A percentile compares a stretch with the other conserved stretches of the same genome.
phyloP scores from a whole-genome alignment of 2,797 vertebrate genomes.

The Tadarida brasiliensis region DNA sequence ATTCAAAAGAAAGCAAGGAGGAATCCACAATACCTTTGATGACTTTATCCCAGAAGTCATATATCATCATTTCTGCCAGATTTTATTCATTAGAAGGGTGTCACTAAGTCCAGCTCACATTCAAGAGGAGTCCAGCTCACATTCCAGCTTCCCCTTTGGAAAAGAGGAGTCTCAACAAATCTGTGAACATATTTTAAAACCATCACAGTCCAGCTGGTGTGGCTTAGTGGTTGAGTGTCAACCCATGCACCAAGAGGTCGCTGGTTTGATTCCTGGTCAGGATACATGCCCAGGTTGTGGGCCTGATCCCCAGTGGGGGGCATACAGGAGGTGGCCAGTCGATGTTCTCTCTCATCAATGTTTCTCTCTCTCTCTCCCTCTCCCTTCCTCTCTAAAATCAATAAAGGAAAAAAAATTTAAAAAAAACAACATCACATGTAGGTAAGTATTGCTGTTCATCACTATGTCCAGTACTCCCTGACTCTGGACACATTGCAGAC shows the following conservation, averaged over 20 bases:
- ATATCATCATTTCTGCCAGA: background rate
- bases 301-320: no score
- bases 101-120: background rate
- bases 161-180: background rate
- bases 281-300: no score
- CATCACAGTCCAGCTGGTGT: background rate
- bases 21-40: background rate
- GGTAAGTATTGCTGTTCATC: background rate
- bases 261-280: no score
- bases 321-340: no score
- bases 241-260: no score
- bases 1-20: background rate
- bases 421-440: no score
- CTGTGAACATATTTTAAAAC: conserved; percentile 23
- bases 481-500: background rate
- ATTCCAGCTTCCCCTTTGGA: background rate
- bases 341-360: no score
- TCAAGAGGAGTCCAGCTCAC: background rate
- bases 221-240: no score
- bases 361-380: no score
- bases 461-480: background rate
- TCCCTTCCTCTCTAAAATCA: no score
- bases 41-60: background rate
- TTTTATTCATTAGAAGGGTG: background rate
- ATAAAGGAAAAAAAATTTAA: no score